phyloP scores from a whole-genome alignment of 2,113 vertebrate species.

The Rattus norvegicus region DNA sequence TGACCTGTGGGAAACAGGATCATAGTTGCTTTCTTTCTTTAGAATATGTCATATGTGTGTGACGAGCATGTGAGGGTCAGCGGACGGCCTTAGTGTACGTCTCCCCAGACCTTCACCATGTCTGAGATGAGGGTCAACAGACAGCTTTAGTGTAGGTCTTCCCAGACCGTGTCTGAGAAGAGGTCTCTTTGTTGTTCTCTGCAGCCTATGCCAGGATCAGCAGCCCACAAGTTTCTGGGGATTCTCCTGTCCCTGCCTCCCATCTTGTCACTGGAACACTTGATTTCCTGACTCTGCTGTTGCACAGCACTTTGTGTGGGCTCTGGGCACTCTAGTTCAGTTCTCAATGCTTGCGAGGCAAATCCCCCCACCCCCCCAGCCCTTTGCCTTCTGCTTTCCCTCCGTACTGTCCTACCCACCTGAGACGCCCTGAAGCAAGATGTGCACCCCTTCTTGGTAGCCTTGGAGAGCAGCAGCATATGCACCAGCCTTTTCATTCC shows the following conservation, averaged over 20 bases:
- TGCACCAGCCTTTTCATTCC: constrained; percentile 76
- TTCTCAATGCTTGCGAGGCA: not conserved
- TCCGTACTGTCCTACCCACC: constrained; percentile 81
- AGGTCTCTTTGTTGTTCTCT: not conserved
- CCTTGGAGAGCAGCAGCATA: constrained; percentile 80
- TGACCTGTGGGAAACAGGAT: not conserved
- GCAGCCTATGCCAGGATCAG: not conserved
- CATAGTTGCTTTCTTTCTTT: not conserved
- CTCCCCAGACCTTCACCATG: too few species aligned
- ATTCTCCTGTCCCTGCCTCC: not conserved
- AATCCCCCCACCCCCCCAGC: not conserved
- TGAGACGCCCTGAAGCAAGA: constrained; percentile 90
- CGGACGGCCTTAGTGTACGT: not conserved
- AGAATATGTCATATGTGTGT: not conserved
- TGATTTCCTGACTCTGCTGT: too few species aligned
- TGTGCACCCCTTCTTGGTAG: constrained; percentile 90
- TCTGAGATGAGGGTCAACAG: not conserved
- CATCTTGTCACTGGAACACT: too few species aligned
- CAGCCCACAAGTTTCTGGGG: too few species aligned
- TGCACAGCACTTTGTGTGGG: not conserved
- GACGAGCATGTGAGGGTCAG: too few species aligned
- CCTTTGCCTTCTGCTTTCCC: too few species aligned
- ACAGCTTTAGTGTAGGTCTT: not conserved
- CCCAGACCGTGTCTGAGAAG: not conserved
- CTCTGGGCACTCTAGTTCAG: not conserved